Evolutionary conservation across 2,888 invertebrate species (phyloP).

Genomic region (Xylota sylvarum): DNA sequence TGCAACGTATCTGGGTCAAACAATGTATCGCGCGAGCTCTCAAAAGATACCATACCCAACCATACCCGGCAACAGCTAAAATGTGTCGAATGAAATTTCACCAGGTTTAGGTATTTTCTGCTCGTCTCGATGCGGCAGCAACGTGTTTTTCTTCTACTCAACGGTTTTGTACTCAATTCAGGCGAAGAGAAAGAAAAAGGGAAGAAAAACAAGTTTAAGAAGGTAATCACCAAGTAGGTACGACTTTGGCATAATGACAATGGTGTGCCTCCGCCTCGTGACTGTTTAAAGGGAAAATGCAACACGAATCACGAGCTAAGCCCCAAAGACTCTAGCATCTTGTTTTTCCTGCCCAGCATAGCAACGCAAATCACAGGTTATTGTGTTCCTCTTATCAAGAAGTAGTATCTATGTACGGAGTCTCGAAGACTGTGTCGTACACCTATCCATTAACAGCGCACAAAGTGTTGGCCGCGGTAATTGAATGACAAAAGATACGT

Average conservation of each 20-base stretch:
- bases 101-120: conserved; percentile 52
- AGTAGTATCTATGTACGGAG: conserved; percentile 1
- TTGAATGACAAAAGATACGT: conserved; percentile 19
- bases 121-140: conserved; percentile 44
- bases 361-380: conserved; percentile 25
- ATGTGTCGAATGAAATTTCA: conserved; percentile 67
- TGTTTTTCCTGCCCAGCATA: conserved; percentile 1
- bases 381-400: conserved; percentile 18
- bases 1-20: conserved; percentile 68
- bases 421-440: neutral
- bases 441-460: conserved; percentile 4
- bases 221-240: conserved; percentile 43
- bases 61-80: conserved; percentile 41
- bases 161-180: conserved; percentile 33
- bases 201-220: conserved; percentile 46
- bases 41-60: conserved; percentile 49
- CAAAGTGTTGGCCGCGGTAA: conserved; percentile 23
- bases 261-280: neutral
- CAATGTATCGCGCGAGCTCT: conserved; percentile 57
- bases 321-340: neutral
- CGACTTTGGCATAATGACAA: conserved; percentile 21
- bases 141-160: conserved; percentile 38
- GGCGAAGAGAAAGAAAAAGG: conserved; percentile 9
- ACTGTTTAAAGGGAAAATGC: conserved; percentile 9
- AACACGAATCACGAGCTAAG: neutral